Base-by-base conservation (phyloP, 2,797 vertebrate species). In the Enteromius argenteus region DNA sequence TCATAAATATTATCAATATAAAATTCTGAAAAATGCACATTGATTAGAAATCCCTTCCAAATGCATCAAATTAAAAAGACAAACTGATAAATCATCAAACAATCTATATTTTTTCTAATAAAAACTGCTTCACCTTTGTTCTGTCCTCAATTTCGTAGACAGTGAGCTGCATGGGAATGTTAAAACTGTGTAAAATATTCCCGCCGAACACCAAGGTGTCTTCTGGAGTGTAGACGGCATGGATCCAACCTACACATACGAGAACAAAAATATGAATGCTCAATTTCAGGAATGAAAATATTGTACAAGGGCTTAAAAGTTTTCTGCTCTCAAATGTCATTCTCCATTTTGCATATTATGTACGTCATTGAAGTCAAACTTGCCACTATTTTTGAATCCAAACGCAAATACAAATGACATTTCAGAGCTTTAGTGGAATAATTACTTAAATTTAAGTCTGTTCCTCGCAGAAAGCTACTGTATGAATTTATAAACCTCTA, bases 161-260 rank as follows among this genome's bases (percentile, higher is more conserved):
- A 88, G 94, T 96, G 84, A 99, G 96, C 96, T 99, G 98, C 98
- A 99, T 99, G 91, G 98, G 98, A 95, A 99, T 97, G 94, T 99
- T 99, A 91, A 99, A 99, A 93, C 98, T 99, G 94, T 99, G 98
- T 91, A 99, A 95, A 92, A 99, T 97, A 94, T 99, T 99, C 87
- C 98, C 98, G 76, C 98, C 98, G 66, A 99, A 99, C 88, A 99
- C 98, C 94, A 99, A 93, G 0, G 97, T 96, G 93, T 99, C 98
- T 90, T 97, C 96, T 0, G 97, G 97, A 75, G 98, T 99, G 92
- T 99, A 99, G 89, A 99, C 98, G 0, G 98, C 98, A 80, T 99
- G 98, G 89, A 99, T 99, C 98, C 98, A 99, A 80, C 98, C 98
- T 99, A 89, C 79, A 49, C 35, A 82, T 30, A 67, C 51, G 15